Base-by-base conservation (phyloP, 2,888 invertebrate species). In the Drosophila planitibia region DNA sequence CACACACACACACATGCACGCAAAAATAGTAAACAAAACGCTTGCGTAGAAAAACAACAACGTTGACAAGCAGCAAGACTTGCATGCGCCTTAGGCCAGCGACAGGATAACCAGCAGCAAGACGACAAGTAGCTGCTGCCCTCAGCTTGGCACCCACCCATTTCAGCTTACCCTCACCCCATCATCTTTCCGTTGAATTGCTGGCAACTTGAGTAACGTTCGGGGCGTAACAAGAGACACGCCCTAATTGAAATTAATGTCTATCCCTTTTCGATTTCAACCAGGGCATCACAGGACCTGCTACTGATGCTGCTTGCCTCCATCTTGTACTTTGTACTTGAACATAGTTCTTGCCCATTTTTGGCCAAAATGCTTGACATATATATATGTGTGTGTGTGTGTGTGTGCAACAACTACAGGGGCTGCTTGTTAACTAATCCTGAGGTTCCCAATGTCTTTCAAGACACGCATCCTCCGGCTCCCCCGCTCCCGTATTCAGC, bases 201-300 rank as follows among this genome's bases (percentile, higher is more conserved):
- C 28, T 63, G 41, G 60, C 30, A 61, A 67, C 70, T 74, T 70
- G 70, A 74, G 72, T 70, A 77, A 77, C 67, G 61, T 67, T 59
- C 65, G 76, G 76, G 78, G 87, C 79, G 79, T 74, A 74, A 44
- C 59, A 35, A 59, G 72, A 70, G 74, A 76, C 79, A 74, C 76
- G 73, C 74, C 83, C 64, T 90, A 91, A 90, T 91, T 88, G 91
- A 91, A 88, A 90, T 90, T 91, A 90, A 90, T 90, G 90, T 79
- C 70, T 76, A 85, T 89, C 82, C 86, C 72, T 85, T 89, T 90
- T 82, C 83, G 75, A 87, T 88, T 83, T 79, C 70, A 73, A 75
- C 41, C 25, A 37, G 12, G 14, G 57, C 32, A 47, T 41, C 9
- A 63, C 28, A 53, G 63, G 25, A 47, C 14, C 47, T 39, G 25